Conservation (phyloP, 2,113 vertebrate species). For the Ranitomeya variabilis region DNA sequence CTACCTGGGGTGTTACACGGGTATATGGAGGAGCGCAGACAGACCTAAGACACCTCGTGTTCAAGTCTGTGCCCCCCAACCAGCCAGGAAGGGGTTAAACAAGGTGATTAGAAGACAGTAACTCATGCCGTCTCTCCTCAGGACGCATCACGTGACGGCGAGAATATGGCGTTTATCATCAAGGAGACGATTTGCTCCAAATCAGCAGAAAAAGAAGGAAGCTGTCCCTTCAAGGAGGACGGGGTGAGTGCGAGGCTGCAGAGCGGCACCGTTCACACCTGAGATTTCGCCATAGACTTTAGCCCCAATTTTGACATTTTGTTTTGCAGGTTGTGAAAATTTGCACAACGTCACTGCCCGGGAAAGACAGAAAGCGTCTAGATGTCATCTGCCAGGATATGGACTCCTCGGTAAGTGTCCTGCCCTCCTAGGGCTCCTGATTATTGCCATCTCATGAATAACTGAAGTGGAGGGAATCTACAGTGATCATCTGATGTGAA, state of each 20-base stretch:
- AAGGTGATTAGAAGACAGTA: not conserved
- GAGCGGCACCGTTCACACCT: too few species aligned
- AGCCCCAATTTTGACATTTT: not conserved
- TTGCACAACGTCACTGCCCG: not conserved
- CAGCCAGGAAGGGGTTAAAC: not conserved
- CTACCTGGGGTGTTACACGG: too few species aligned
- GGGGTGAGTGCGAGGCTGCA: not conserved
- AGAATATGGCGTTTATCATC: not conserved
- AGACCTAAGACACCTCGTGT: not conserved
- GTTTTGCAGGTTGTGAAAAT: slow-evolving; percentile 11
- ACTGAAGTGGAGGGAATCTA: too few species aligned
- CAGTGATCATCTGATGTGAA: too few species aligned
- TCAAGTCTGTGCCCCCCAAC: too few species aligned
- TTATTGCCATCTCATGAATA: not conserved
- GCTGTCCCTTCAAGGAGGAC: slow-evolving; percentile 20
- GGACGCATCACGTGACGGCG: not conserved
- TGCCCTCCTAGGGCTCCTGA: not conserved
- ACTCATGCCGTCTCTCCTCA: not conserved
- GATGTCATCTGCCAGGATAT: not conserved
- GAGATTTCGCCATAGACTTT: not conserved
- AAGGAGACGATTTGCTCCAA: slow-evolving; percentile 24
- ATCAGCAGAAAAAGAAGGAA: not conserved
- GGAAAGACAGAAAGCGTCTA: too few species aligned
- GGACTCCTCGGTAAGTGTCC: not conserved
- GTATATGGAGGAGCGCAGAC: too few species aligned